Evolutionary conservation across 2,113 vertebrate species (phyloP).

Genomic region (Plectropomus leopardus): DNA sequence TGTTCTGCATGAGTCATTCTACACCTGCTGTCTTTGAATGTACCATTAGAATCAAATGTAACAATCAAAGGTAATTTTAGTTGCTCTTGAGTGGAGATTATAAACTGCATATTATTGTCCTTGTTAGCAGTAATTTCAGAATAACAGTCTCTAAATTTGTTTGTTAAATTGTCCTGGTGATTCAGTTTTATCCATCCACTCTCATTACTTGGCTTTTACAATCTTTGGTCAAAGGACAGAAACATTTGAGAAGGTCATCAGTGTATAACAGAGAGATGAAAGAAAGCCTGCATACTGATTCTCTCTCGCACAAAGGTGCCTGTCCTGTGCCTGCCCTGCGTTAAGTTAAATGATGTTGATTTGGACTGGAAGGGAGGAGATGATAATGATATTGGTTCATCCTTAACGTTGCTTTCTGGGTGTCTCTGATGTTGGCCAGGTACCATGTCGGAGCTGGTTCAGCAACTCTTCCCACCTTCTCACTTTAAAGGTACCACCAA

Average conservation of each 20-base stretch:
- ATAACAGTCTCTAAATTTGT: too few species aligned
- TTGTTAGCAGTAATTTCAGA: too few species aligned
- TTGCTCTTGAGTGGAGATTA: too few species aligned
- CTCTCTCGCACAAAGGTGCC: background rate
- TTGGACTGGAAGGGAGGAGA: background rate
- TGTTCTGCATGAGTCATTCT: too few species aligned
- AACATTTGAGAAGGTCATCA: background rate
- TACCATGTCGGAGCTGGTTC: slow-evolving; percentile 90
- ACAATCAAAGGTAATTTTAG: too few species aligned
- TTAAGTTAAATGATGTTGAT: background rate
- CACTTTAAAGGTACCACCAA: slow-evolving; percentile 88
- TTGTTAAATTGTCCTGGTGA: background rate
- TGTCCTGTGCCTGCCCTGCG: too few species aligned
- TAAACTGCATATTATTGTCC: too few species aligned
- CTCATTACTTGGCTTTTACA: background rate
- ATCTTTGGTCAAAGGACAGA: background rate
- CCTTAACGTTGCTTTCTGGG: slow-evolving; percentile 42
- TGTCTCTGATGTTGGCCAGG: slow-evolving; percentile 78
- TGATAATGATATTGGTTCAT: background rate
- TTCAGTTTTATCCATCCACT: background rate
- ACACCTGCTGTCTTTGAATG: too few species aligned
- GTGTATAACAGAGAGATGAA: background rate
- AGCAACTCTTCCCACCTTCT: slow-evolving; percentile 89
- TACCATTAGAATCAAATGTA: too few species aligned
- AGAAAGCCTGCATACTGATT: background rate